A percentile compares a stretch with the other conserved stretches of the same genome.
Evolutionary conservation across 2,113 vertebrate species (phyloP).

Genomic region (Takifugu flavidus): DNA sequence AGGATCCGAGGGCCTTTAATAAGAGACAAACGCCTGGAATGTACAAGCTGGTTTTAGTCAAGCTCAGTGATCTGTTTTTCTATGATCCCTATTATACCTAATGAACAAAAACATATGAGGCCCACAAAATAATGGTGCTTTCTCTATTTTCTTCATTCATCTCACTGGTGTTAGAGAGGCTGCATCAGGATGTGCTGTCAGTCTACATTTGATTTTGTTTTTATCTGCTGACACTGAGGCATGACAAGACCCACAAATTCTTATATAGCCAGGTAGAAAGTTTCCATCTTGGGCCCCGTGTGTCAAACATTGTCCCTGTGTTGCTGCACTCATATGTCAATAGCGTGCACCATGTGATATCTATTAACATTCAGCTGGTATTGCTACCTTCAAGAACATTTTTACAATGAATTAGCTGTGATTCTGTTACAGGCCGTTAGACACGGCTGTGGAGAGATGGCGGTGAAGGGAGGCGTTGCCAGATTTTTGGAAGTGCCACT

Average conservation of each 20-base stretch:
- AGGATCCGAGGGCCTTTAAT: constrained; percentile 58
- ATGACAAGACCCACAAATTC: constrained; percentile 36
- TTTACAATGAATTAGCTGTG: constrained; percentile 62
- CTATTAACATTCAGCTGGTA: constrained; percentile 66
- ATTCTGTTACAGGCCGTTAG: constrained; percentile 52
- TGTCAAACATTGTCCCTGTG: constrained; percentile 36
- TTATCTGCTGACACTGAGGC: constrained; percentile 32
- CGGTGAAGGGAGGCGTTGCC: constrained; percentile 17
- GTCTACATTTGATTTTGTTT: constrained; percentile 44
- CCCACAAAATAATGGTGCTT: constrained; percentile 55
- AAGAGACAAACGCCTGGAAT: constrained; percentile 65
- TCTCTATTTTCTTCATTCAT: constrained; percentile 15
- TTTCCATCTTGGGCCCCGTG: constrained; percentile 14
- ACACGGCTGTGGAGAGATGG: constrained; percentile 21
- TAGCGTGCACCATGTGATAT: constrained; percentile 61
- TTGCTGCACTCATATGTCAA: constrained; percentile 34
- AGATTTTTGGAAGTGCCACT: constrained; percentile 41
- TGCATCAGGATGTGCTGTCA: constrained; percentile 11
- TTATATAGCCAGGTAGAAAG: constrained; percentile 22
- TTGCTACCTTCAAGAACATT: constrained; percentile 56
- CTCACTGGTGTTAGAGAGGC: constrained; percentile 9
- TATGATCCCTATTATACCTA: constrained; percentile 66
- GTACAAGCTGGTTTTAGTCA: constrained; percentile 64
- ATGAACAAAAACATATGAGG: constrained; percentile 65
- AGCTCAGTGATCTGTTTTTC: constrained; percentile 69